Evolutionary conservation across 2,113 vertebrate genomes (phyloP).

Genomic region (Geothlypis trichas): DNA sequence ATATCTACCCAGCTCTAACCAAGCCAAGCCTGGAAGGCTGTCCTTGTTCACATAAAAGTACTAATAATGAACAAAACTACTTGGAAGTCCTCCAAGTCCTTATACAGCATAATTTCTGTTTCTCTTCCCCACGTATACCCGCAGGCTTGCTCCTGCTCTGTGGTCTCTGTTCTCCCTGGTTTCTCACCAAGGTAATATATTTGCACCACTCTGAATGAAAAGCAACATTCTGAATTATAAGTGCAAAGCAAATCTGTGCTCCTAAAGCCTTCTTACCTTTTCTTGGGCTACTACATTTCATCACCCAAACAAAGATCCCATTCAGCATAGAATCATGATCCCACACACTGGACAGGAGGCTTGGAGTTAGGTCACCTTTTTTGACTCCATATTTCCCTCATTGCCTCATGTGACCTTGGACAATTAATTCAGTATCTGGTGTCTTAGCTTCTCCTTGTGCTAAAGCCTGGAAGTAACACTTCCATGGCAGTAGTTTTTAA

Average conservation of each 20-base stretch:
- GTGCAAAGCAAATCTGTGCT: conserved; percentile 36
- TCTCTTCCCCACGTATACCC: neutral
- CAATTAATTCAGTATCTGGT: neutral
- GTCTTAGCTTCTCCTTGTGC: neutral
- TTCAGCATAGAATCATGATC: neutral
- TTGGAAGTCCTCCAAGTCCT: conserved; percentile 62
- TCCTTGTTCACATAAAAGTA: conserved; percentile 72
- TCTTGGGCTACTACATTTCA: neutral
- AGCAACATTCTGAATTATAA: conserved; percentile 30
- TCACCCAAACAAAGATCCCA: neutral
- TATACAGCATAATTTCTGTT: conserved; percentile 61
- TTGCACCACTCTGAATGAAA: conserved; percentile 30
- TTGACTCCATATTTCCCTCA: neutral
- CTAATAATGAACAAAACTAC: conserved; percentile 70
- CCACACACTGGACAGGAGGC: neutral
- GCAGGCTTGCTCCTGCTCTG: neutral
- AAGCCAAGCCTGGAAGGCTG: conserved; percentile 60
- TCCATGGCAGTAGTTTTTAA: neutral
- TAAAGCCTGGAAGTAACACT: neutral
- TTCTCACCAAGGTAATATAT: conserved; percentile 32
- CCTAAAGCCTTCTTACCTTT: neutral
- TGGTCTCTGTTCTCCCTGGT: conserved; percentile 7
- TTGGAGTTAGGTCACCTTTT: neutral
- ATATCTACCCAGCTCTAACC: conserved; percentile 44
- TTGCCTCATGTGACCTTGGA: neutral